Evolutionary conservation across 1,140 invertebrate genomes (phyloP), one percentile per base, ranked within the genome.

Genomic region (Drosophila erecta): DNA sequence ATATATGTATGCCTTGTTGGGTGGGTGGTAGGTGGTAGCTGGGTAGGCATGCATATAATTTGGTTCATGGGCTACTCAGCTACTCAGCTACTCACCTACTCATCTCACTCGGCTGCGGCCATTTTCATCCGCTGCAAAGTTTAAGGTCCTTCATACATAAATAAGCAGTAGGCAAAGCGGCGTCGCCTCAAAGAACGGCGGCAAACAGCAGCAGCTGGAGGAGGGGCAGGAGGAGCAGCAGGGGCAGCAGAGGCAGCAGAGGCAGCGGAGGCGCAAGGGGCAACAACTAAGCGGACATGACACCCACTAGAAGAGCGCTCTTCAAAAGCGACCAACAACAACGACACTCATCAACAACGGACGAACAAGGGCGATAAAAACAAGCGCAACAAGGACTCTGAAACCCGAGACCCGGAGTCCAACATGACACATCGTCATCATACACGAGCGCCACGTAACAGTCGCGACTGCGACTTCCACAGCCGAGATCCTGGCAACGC

Each of bases 121-220:
- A 89, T 83, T 89, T 87, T 83, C 76, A 83, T 87, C 75, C 72
- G 69, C 71, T 83, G 71, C 75, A 87, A 89, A 87, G 83, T 87
- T 87, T 89, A 87, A 87, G 83, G 83, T 87, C 84, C 83, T 89
- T 87, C 84, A 87, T 87, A 87, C 83, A 87, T 87, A 87, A 87
- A 87, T 89, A 87, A 87, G 83, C 71, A 87, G 84, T 87, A 83
- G 77, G 74, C 53, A 76, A 55, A 57, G 74, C 81, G 74, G 78
- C 79, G 74, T 83, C 75, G 79, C 79, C 70, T 87, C 84, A 86
- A 86, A 86, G 83, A 67, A 69, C 43, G 71, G 64, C 56, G 64
- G 80, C 64, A 81, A 83, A 58, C 62, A 78, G 58, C 58, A 72
- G 35, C 15, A 20, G 41, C 38, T 15, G 38, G 40, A 24, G 43